Conservation (phyloP, 1,140 invertebrate species). For the Scaptomyza hsui region DNA sequence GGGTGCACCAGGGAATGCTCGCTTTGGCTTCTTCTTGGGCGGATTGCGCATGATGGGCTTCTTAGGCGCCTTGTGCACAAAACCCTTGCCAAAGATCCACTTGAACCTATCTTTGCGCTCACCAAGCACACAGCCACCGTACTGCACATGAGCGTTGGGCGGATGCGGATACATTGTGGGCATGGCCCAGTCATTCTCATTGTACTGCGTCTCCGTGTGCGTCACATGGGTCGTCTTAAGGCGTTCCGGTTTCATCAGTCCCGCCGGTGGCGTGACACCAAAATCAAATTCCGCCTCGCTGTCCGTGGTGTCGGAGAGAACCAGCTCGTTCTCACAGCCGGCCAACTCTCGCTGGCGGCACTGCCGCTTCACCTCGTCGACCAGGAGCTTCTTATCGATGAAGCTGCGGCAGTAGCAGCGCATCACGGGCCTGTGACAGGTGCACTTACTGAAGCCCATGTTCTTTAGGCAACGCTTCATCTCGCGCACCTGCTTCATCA, state of each 20-base stretch:
- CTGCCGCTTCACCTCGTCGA: constrained; percentile 53
- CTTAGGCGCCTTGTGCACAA: constrained; percentile 53
- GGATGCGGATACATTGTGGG: constrained; percentile 54
- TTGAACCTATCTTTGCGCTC: constrained; percentile 44
- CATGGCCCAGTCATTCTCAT: constrained; percentile 68
- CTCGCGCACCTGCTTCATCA: constrained; percentile 52
- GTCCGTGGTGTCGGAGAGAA: constrained; percentile 72
- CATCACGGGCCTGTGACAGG: constrained; percentile 67
- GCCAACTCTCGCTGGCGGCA: constrained; percentile 48
- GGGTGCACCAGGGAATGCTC: not conserved
- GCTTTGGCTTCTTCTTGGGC: constrained; percentile 41
- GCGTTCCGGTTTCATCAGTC: constrained; percentile 67
- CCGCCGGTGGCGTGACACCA: constrained; percentile 78
- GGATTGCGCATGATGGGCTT: constrained; percentile 49
- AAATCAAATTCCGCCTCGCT: constrained; percentile 78
- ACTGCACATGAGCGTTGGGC: constrained; percentile 57
- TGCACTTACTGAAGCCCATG: constrained; percentile 76
- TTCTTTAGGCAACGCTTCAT: constrained; percentile 70
- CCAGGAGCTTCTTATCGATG: constrained; percentile 71
- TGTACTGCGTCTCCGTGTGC: constrained; percentile 68
- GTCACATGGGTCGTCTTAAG: constrained; percentile 48
- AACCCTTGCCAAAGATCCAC: constrained; percentile 66
- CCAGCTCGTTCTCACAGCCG: constrained; percentile 44
- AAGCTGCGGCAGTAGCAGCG: constrained; percentile 72
- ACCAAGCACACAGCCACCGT: constrained; percentile 53